These are phyloP conservation scores for Sphecodes monilicornis DNA, from an alignment of 2,888 invertebrate genomes.

Conservation along the genomic window DNA sequence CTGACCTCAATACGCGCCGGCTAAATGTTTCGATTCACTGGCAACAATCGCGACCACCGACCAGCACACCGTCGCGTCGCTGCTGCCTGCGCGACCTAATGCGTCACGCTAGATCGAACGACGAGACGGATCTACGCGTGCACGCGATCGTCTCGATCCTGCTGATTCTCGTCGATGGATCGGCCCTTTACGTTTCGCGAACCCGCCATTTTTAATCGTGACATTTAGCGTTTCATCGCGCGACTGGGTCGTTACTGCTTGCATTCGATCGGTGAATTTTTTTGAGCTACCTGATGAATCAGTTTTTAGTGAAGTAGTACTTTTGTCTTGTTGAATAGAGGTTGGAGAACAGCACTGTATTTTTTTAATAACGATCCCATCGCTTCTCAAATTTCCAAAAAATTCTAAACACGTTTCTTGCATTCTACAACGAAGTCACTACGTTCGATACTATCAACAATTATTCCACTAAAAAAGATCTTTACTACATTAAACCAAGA, in stretches of 20 bases:
- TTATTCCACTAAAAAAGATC: neutral
- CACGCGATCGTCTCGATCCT: neutral
- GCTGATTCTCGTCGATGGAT: neutral
- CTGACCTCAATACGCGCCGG: conserved; percentile 52
- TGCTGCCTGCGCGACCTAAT: conserved; percentile 26
- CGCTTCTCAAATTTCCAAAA: too few relatives aligned
- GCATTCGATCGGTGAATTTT: neutral
- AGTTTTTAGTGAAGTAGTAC: too few relatives aligned
- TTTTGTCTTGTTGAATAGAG: too few relatives aligned
- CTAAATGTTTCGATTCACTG: conserved; percentile 53
- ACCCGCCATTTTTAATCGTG: neutral
- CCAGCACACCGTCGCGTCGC: conserved; percentile 18
- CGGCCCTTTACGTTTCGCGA: neutral
- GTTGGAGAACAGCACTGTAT: too few relatives aligned
- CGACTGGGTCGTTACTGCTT: neutral
- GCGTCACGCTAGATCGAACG: neutral
- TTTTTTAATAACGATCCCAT: too few relatives aligned
- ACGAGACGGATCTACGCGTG: neutral
- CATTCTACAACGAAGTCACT: neutral
- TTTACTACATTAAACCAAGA: neutral
- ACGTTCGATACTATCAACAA: too few relatives aligned
- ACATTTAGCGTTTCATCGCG: neutral
- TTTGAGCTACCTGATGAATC: too few relatives aligned
- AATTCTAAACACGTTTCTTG: too few relatives aligned
- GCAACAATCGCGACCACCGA: conserved; percentile 29